phyloP scores from a whole-genome alignment of 2,888 invertebrate genomes.

The Euzetes globulus region DNA sequence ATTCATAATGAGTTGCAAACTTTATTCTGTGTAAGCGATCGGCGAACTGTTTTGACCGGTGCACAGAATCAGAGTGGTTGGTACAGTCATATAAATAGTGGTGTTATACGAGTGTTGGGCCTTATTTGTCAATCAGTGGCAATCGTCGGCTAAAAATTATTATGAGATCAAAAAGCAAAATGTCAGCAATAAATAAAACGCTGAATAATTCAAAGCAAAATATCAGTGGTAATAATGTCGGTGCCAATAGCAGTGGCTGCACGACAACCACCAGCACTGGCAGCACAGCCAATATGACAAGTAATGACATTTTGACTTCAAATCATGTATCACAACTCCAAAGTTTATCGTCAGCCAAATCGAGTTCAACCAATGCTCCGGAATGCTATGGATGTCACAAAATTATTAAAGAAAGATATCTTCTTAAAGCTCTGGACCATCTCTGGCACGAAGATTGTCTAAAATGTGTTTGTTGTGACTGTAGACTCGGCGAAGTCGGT shows the following conservation, averaged over 20 bases:
- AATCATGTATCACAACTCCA: slow-evolving; percentile 17
- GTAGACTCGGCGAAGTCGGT: slow-evolving; percentile 82
- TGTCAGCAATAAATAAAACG: slow-evolving; percentile 30
- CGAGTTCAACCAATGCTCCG: slow-evolving; percentile 34
- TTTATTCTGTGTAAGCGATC: no score
- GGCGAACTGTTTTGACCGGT: no score
- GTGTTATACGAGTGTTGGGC: not conserved
- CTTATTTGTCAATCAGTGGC: not conserved
- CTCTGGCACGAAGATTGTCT: slow-evolving; percentile 92
- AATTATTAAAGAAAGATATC: slow-evolving; percentile 51
- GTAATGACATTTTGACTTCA: slow-evolving; percentile 24
- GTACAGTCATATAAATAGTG: not conserved
- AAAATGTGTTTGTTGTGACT: slow-evolving; percentile 85
- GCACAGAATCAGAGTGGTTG: no score
- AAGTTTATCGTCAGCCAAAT: slow-evolving; percentile 26
- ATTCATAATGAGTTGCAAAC: no score
- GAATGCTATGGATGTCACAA: slow-evolving; percentile 42
- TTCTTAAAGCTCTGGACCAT: slow-evolving; percentile 76
- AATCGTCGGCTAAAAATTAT: not conserved
- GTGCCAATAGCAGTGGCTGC: not conserved
- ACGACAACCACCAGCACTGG: not conserved
- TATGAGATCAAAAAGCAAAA: slow-evolving; percentile 29
- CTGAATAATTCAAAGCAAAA: slow-evolving; percentile 29
- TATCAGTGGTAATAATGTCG: slow-evolving; percentile 9
- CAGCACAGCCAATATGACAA: not conserved